phyloP scores from a whole-genome alignment of 2,797 vertebrate genomes.

The Chloroceryle amazona region DNA sequence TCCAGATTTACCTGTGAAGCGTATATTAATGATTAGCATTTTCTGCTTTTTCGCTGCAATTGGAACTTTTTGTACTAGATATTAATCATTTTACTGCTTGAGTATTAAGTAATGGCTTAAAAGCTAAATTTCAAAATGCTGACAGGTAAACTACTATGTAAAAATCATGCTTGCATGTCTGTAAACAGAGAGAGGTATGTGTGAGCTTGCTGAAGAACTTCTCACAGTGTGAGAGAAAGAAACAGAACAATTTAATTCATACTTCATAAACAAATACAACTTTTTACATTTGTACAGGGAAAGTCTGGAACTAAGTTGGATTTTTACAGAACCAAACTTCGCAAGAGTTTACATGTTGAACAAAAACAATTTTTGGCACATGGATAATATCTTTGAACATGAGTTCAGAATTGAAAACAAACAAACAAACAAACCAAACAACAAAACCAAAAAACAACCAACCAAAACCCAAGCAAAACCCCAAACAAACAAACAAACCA shows the following conservation, averaged over 20 bases:
- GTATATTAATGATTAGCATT: not conserved
- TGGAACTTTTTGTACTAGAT: not conserved
- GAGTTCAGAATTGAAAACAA: constrained; percentile 14
- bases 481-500: no score
- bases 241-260: constrained; percentile 55
- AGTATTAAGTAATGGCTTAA: constrained; percentile 10
- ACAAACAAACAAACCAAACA: no score
- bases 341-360: constrained; percentile 65
- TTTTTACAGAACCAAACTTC: constrained; percentile 70
- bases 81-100: not conserved
- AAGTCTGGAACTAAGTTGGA: not conserved
- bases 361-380: constrained; percentile 76
- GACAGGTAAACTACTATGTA: not conserved
- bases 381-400: constrained; percentile 37
- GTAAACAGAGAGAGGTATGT: not conserved
- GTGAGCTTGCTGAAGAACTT: constrained; percentile 17
- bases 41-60: not conserved
- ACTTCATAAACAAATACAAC: constrained; percentile 57
- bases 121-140: constrained; percentile 26
- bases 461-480: no score
- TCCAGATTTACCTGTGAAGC: not conserved
- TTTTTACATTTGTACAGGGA: constrained; percentile 72
- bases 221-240: constrained; percentile 25
- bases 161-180: not conserved
- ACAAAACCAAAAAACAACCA: no score